Evolutionary conservation across 1,140 invertebrate genomes (phyloP).

Genomic region (Dicyema japonicum): DNA sequence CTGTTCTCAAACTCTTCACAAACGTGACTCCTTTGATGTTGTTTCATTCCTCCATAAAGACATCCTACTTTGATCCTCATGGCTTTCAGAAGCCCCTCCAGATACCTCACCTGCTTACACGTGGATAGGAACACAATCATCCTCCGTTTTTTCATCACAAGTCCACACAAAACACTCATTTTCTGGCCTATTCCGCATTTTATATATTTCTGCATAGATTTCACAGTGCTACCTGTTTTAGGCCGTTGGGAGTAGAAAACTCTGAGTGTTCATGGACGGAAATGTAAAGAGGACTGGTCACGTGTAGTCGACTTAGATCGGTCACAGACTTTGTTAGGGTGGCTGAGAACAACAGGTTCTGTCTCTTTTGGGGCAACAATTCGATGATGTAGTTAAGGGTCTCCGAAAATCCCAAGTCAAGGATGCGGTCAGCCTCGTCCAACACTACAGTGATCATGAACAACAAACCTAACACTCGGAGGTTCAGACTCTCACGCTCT

Average conservation of each 20-base stretch:
- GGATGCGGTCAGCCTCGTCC: constrained; percentile 1
- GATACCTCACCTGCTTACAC: background rate
- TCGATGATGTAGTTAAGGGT: background rate
- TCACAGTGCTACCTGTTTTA: background rate
- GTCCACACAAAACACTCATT: background rate
- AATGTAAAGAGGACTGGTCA: background rate
- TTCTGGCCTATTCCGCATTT: background rate
- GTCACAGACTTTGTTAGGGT: background rate
- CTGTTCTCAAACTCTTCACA: constrained; percentile 4
- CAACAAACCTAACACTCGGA: background rate
- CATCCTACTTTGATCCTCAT: background rate
- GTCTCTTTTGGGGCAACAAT: background rate
- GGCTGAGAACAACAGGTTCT: background rate
- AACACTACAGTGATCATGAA: constrained; percentile 1
- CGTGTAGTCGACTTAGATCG: background rate
- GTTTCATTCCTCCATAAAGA: constrained; percentile 2
- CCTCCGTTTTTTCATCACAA: background rate
- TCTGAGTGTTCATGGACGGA: background rate
- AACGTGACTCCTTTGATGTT: constrained; percentile 2
- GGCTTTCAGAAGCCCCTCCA: background rate
- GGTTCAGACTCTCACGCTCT: too few species aligned
- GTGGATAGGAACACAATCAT: background rate
- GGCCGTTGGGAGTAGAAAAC: background rate
- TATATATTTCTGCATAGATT: background rate
- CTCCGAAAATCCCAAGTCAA: background rate